Percentiles rank a stretch among this genome's conserved stretches.
These are phyloP conservation scores for Trinorchestia longiramus DNA, from an alignment of 1,140 invertebrate species.

Conservation along the genomic window DNA sequence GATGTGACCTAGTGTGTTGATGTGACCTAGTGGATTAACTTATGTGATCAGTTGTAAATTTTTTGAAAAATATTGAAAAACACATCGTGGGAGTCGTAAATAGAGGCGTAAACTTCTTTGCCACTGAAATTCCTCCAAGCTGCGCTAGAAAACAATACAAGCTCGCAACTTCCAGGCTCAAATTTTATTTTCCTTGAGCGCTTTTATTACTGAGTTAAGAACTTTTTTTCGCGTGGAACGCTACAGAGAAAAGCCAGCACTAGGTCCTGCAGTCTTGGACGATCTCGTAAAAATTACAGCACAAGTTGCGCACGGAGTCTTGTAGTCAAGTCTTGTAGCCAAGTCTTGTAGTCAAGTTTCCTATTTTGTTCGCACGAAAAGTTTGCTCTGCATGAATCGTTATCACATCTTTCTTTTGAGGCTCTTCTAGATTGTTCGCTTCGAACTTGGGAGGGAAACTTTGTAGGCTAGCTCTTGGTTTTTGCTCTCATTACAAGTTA, in stretches of 20 bases:
- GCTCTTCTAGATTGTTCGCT: not conserved
- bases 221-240: not conserved
- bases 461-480: not conserved
- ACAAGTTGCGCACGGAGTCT: not conserved
- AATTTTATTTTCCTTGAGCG: not conserved
- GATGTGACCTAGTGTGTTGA: too few species aligned
- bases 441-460: not conserved
- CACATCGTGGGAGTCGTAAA: not conserved
- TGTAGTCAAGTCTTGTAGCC: too few species aligned
- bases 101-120: not conserved
- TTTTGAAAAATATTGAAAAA: too few species aligned
- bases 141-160: not conserved
- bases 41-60: too few species aligned
- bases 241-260: not conserved
- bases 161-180: not conserved
- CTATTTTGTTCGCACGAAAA: not conserved
- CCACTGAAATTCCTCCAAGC: not conserved
- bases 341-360: not conserved
- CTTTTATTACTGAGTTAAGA: not conserved
- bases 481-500: not conserved
- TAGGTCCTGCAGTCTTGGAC: not conserved
- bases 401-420: not conserved
- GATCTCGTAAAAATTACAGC: not conserved
- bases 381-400: not conserved
- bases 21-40: too few species aligned